Base-by-base conservation (phyloP, 2,113 vertebrate species). In the Oophaga pumilio region DNA sequence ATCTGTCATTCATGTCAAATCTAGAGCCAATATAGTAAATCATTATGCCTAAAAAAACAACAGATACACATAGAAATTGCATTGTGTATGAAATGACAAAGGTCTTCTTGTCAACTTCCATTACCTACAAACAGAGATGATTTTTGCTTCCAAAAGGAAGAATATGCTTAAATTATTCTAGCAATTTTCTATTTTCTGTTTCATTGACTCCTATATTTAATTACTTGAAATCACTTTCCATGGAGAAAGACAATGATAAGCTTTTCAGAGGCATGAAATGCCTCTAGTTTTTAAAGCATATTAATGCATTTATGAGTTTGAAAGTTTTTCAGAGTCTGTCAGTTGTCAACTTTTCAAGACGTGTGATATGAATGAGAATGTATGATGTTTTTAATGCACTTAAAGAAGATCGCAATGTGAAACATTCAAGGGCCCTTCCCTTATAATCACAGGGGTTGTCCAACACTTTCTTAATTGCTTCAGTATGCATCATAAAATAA, bases 1-100 rank as follows among this genome's bases (percentile, higher is more conserved):
- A 94, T 93, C 93, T 94, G 93, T 94, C 93, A 93, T 93, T 93
- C 94, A 91, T 90, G 91, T 93, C 93, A 92, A 92, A 88, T 90
- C 90, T 91, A 88, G 88, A 90, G 78, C 71, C 68, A 84, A 87
- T 79, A 80, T 62, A 62, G 15, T 89, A 64, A 88, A 88, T 90
- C 8, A 62, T 89, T 93, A 92, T 90, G 59, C 52, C 60, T 56
- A 62, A 64, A 82, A 73, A 88, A 77, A 88, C 52, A 86, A 68
- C 66, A 88, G 73, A 88, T 66, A 66, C 73, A 87, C 91, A 91
- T 84, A 85, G 89, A 88, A 89, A 91, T 90, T 89, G 89, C 89
- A 85, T 89, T 91, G 89, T 92, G 68, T 68, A 66, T 64, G 57
- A 76, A 66, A 66, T 82, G 60, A 88, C 87, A 88, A 84, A 88